Evolutionary conservation across 92 coral and sea anemone species (phyloP), one percentile per base, ranked within the genome.

Genomic region (Parazoanthus swiftii): DNA sequence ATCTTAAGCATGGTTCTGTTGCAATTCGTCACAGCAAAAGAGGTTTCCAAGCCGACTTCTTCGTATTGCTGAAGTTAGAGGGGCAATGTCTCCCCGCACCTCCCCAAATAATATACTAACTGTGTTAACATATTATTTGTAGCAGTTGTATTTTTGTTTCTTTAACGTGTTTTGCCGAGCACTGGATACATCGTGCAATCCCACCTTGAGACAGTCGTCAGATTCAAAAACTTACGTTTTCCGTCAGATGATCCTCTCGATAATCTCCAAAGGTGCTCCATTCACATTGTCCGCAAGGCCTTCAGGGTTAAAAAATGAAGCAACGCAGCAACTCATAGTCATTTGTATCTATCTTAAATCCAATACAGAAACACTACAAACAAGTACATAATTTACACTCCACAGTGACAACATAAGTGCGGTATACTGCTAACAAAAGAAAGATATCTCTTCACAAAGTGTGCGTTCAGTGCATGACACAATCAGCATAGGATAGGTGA

Each of bases 251-350:
- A 50, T 94, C 97, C 38, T 77, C 91, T 88, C 95, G 86, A 81
- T 92, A 94, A 16, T 92, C 90, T 54, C 92, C 94, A 75, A 82
- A 77, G 58, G 89, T 51, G 5, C 51, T 73, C 95, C 95, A 92
- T 42, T 89, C 82, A 83, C 95, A 92, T 15, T 89, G 92, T 26
- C 93, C 97, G 50, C 97, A 92, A 29, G 97, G 97, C 72, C 97
- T 94, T 85, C 85, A 81, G 82, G 50, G 13, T 29, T n/a, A 63
- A 46, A 46, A 46, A 6, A 14, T 42, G 74, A 43, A 63, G 51
- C 68, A 43, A 44, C 59, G 38, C 26, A 70, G 50, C 81, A 25
- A 36, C n/a, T 59, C 46, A 74, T 14, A 37, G 85, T 59, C 85
- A 46, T 48, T 51, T 90, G 5, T 14, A 76, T 67, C 83, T 29